Evolutionary conservation across 2,888 invertebrate genomes (phyloP), one percentile per base, ranked within the genome.

Genomic region (Cabera pusaria): DNA sequence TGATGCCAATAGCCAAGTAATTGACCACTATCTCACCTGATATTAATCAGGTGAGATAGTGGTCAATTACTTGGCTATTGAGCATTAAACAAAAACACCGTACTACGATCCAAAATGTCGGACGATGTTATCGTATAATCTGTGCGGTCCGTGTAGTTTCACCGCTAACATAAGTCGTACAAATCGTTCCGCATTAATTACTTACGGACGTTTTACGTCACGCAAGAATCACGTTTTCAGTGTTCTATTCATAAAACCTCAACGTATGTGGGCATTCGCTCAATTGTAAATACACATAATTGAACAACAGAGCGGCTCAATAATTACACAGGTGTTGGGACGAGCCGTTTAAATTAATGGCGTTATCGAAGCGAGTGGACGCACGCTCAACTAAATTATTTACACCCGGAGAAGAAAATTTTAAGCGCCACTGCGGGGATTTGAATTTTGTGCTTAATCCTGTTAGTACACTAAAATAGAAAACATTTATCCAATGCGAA

Each of bases 101-200:
- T 14, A 4, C 2, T 14, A 3, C 14, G 14, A 3, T 14, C 4
- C 14, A 14, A 14, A 2, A 4, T 14, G 14, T 14, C 14, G 4
- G 14, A 2, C 58, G 66, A 70, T 70, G 68, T 64, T 72, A 76
- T n/a, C n/a, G n/a, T n/a, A n/a, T n/a, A n/a, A n/a, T n/a, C n/a
- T n/a, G n/a, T n/a, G n/a, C n/a, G n/a, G n/a, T n/a, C 74, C 72
- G 60, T 43, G 37, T 44, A 48, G 45, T 35, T 53, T 51, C 59
- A 52, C 57, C 57, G 55, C 60, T 47, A 53, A 46, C 57, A 65
- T 59, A 69, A 66, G 72, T 71, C 58, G 55, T 69, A 73, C 69
- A 68, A 76, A 73, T 73, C 60, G 65, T 71, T 72, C 59, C 57
- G 57, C 61, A 65, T 69, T 77, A 73, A 72, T 76, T 72, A 73